A percentile compares a stretch with the other conserved stretches of the same genome.
Evolutionary conservation across 2,888 invertebrate species (phyloP).

Genomic region (Taenaris catops): DNA sequence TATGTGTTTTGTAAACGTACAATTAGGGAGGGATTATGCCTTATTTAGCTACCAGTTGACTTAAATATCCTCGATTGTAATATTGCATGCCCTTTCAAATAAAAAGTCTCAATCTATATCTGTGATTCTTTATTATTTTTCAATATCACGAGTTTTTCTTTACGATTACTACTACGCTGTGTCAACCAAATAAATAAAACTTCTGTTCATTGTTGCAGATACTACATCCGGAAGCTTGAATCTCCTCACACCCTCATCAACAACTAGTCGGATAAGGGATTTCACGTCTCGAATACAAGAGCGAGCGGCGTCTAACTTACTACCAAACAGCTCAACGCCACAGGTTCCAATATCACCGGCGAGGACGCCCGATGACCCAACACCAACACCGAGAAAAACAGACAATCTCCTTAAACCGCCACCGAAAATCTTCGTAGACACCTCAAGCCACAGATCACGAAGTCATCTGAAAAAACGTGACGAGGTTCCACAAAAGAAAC

Average conservation of each 20-base stretch:
- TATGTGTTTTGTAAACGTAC: too few species aligned
- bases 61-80: too few species aligned
- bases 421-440: slow-evolving; percentile 56
- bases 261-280: slow-evolving; percentile 75
- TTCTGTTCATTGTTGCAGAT: slow-evolving; percentile 43
- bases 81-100: too few species aligned
- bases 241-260: slow-evolving; percentile 81
- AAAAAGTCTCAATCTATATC: too few species aligned
- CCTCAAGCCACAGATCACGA: slow-evolving; percentile 57
- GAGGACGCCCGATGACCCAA: slow-evolving; percentile 38
- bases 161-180: too few species aligned
- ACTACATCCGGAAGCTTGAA: slow-evolving; percentile 82
- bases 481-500: slow-evolving; percentile 82
- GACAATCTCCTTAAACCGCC: slow-evolving; percentile 66
- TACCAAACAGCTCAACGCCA: slow-evolving; percentile 36
- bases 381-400: slow-evolving; percentile 37
- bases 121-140: not conserved
- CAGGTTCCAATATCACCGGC: slow-evolving; percentile 51
- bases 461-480: slow-evolving; percentile 61
- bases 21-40: too few species aligned
- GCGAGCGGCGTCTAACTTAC: slow-evolving; percentile 57
- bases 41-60: too few species aligned
- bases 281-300: slow-evolving; percentile 82
- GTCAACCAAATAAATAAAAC: slow-evolving; percentile 5
- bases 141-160: not conserved